Percentiles rank a stretch among this genome's conserved stretches.
These are phyloP conservation scores for Iselma pallidipennis DNA, from an alignment of 2,888 invertebrate genomes.

Conservation along the genomic window DNA sequence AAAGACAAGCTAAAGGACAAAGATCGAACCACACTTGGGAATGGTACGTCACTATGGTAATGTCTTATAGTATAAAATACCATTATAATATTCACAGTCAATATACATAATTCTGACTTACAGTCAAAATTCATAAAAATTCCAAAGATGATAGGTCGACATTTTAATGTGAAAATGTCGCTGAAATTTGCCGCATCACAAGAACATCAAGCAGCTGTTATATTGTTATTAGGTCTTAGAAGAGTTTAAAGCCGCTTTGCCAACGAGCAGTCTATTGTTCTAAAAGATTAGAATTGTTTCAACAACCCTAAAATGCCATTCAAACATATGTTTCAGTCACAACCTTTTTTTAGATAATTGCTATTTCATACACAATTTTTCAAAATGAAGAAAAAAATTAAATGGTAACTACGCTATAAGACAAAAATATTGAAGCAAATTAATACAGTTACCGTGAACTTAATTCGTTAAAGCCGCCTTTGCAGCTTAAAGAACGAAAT, in stretches of 20 bases:
- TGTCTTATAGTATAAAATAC: no score
- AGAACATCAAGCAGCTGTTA: slow-evolving; percentile 15
- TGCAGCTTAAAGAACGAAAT: slow-evolving; percentile 18
- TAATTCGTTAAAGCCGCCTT: slow-evolving; percentile 17
- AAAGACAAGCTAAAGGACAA: slow-evolving; percentile 20
- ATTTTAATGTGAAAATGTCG: no score
- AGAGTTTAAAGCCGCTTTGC: slow-evolving; percentile 15
- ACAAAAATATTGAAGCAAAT: slow-evolving; percentile 10
- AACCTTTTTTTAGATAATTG: slow-evolving; percentile 10
- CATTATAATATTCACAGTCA: no score
- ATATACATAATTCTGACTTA: no score
- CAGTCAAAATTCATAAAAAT: no score
- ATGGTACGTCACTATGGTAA: no score
- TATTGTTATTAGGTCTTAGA: slow-evolving; percentile 25
- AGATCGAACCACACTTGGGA: not conserved
- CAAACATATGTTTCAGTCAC: slow-evolving; percentile 18
- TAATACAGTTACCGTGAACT: slow-evolving; percentile 15
- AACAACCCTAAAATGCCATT: slow-evolving; percentile 11
- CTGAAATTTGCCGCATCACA: not conserved
- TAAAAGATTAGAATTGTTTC: slow-evolving; percentile 22
- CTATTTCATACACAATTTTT: slow-evolving; percentile 9
- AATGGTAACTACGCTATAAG: slow-evolving; percentile 5
- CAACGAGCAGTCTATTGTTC: slow-evolving; percentile 12
- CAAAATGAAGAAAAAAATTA: slow-evolving; percentile 1
- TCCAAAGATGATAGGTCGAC: no score